Percentiles rank a stretch among this genome's conserved stretches.
Conservation (phyloP, 2,888 invertebrate genomes). For the Sphaerophoria rueppellii region DNA sequence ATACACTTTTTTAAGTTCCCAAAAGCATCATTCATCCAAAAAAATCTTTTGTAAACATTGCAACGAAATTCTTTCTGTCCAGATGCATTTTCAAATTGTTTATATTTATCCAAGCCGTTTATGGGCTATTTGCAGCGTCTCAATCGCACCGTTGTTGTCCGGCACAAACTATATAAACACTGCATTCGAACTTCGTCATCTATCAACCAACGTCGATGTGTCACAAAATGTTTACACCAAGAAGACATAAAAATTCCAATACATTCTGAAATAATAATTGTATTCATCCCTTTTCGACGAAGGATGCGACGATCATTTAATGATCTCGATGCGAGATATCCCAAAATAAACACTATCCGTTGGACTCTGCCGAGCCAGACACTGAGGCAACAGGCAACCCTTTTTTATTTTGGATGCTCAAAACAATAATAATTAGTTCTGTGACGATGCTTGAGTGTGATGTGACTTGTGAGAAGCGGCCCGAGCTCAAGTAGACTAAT, state of each 20-base stretch:
- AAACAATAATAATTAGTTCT: slow-evolving; percentile 46
- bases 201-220: slow-evolving; percentile 56
- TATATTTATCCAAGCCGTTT: slow-evolving; percentile 50
- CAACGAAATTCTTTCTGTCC: background rate
- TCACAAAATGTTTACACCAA: slow-evolving; percentile 68
- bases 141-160: slow-evolving; percentile 33
- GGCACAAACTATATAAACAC: background rate
- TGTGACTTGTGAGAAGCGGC: slow-evolving; percentile 52
- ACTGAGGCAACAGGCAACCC: slow-evolving; percentile 58
- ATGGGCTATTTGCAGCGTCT: slow-evolving; percentile 17
- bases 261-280: slow-evolving; percentile 31
- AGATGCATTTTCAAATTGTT: slow-evolving; percentile 44
- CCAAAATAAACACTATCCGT: slow-evolving; percentile 38
- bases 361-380: slow-evolving; percentile 53
- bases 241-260: slow-evolving; percentile 30
- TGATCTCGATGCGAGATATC: slow-evolving; percentile 41
- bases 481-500: slow-evolving; percentile 62
- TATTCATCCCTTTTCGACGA: slow-evolving; percentile 31
- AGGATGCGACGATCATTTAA: slow-evolving; percentile 55
- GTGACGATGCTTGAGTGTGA: slow-evolving; percentile 32
- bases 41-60: slow-evolving; percentile 7
- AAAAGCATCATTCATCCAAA: background rate
- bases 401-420: slow-evolving; percentile 37
- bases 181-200: slow-evolving; percentile 44
- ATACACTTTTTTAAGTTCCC: too few species aligned